These are phyloP conservation scores for Pogonocichla stellata DNA, from an alignment of 2,113 vertebrate genomes.

Conservation along the genomic window DNA sequence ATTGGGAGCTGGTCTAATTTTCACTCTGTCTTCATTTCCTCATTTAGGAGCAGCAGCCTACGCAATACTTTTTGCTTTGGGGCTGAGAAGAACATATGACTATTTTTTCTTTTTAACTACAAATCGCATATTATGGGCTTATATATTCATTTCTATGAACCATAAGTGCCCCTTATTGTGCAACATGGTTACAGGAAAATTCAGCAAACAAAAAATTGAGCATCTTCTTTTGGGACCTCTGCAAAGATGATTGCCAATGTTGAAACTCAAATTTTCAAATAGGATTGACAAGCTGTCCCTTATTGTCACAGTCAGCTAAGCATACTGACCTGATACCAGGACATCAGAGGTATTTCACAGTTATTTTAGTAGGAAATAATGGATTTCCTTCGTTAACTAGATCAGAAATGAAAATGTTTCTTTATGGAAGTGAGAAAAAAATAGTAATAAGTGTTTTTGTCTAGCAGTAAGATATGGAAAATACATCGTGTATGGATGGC, in stretches of 20 bases:
- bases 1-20: conserved; percentile 38
- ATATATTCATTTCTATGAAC: not conserved
- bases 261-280: not conserved
- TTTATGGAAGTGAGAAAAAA: not conserved
- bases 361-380: not conserved
- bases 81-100: not conserved
- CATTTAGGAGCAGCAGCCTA: not conserved
- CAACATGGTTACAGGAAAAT: not conserved
- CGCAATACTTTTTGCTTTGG: not conserved
- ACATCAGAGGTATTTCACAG: not conserved
- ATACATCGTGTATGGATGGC: not conserved
- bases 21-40: not conserved
- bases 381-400: not conserved
- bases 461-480: not conserved
- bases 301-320: not conserved
- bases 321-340: not conserved
- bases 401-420: not conserved
- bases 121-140: not conserved
- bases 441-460: not conserved
- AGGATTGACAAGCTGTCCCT: not conserved
- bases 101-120: not conserved
- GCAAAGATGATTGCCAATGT: not conserved
- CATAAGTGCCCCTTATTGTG: not conserved
- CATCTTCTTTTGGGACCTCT: not conserved
- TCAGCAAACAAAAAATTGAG: not conserved